A percentile compares a stretch with the other conserved stretches of the same genome.
Evolutionary conservation across 2,113 vertebrate species (phyloP).

Genomic region (Arothron firmamentum): DNA sequence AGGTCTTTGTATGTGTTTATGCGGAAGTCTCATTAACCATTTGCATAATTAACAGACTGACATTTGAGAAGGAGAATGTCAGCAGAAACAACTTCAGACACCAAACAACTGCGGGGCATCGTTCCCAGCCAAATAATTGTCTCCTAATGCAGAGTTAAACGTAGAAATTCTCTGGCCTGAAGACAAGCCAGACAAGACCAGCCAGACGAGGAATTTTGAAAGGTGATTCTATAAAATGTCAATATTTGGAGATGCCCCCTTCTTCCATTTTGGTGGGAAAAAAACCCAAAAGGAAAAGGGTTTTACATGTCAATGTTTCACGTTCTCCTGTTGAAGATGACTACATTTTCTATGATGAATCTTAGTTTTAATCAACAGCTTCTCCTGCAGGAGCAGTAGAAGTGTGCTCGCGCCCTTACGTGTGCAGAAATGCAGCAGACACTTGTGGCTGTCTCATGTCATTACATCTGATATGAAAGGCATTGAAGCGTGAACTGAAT

Average conservation of each 20-base stretch:
- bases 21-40: constrained; percentile 46
- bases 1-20: constrained; percentile 40
- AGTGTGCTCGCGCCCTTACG: constrained; percentile 3
- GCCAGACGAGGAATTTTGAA: constrained; percentile 37
- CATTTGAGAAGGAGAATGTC: constrained; percentile 71
- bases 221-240: neutral
- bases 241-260: neutral
- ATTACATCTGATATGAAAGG: constrained; percentile 49
- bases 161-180: constrained; percentile 56
- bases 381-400: constrained; percentile 9
- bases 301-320: too few species aligned
- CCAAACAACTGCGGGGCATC: constrained; percentile 58
- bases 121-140: constrained; percentile 66
- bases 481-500: constrained; percentile 32
- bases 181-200: constrained; percentile 39
- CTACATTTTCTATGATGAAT: too few species aligned
- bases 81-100: constrained; percentile 68
- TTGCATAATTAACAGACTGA: constrained; percentile 73
- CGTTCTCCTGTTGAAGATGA: too few species aligned
- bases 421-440: constrained; percentile 34
- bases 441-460: constrained; percentile 53
- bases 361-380: constrained; percentile 18
- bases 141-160: constrained; percentile 63
- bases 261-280: too few species aligned
- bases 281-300: too few species aligned